Evolutionary conservation across 2,888 invertebrate species (phyloP).

Genomic region (Eristalis intricaria): DNA sequence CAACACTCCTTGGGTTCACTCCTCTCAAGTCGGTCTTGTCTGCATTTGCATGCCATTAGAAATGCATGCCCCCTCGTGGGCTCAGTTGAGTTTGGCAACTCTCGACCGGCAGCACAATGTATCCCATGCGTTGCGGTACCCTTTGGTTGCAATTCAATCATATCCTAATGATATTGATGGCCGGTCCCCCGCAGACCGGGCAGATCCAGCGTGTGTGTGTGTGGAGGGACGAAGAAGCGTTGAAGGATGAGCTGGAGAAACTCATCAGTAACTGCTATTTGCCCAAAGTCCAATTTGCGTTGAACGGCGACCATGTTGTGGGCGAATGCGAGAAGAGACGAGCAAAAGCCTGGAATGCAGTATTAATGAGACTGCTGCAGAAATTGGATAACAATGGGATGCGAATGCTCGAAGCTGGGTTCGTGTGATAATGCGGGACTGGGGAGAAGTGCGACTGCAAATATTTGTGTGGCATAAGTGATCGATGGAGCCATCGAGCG

Average conservation of each 20-base stretch:
- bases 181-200: slow-evolving; percentile 29
- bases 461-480: background rate
- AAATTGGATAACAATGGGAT: slow-evolving; percentile 65
- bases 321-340: slow-evolving; percentile 6
- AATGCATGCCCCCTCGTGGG: background rate
- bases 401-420: slow-evolving; percentile 30
- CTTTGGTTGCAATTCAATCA: slow-evolving; percentile 69
- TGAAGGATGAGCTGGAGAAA: background rate
- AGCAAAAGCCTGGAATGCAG: slow-evolving; percentile 29
- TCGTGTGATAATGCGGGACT: background rate
- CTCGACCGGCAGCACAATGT: slow-evolving; percentile 7
- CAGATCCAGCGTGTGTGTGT: slow-evolving; percentile 9
- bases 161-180: slow-evolving; percentile 59
- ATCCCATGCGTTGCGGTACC: slow-evolving; percentile 3
- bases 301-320: background rate
- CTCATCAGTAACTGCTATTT: slow-evolving; percentile 50
- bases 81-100: slow-evolving; percentile 18
- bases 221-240: background rate
- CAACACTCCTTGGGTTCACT: slow-evolving; percentile 52
- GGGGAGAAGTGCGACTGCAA: background rate
- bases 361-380: slow-evolving; percentile 51
- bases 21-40: slow-evolving; percentile 5
- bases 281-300: slow-evolving; percentile 22
- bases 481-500: background rate
- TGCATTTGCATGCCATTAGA: slow-evolving; percentile 54